These are phyloP conservation scores for Sorex araneus DNA, from an alignment of 2,113 vertebrate species.

Conservation along the genomic window DNA sequence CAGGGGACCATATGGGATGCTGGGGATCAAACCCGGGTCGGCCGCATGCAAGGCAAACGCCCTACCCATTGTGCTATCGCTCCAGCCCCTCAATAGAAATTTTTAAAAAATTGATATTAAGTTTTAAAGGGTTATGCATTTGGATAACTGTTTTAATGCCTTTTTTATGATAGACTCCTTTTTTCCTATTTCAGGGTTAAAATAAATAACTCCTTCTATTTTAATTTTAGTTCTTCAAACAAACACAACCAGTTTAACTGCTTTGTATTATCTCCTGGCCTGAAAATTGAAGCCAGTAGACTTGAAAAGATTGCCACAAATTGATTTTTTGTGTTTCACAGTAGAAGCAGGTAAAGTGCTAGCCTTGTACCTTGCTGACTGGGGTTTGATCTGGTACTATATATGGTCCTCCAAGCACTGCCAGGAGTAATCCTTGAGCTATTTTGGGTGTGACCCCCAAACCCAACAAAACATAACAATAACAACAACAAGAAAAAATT, in stretches of 20 bases:
- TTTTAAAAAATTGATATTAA: slow-evolving; percentile 20
- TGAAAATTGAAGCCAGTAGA: slow-evolving; percentile 65
- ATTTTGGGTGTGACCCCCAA: no score
- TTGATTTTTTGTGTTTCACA: slow-evolving; percentile 67
- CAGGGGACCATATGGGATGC: no score
- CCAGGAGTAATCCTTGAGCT: no score
- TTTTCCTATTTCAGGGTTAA: slow-evolving; percentile 66
- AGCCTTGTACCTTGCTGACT: no score
- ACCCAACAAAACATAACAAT: no score
- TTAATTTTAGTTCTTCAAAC: slow-evolving; percentile 75
- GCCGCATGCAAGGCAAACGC: no score
- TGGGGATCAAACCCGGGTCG: no score
- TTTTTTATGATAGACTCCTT: slow-evolving; percentile 26
- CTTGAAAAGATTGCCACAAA: slow-evolving; percentile 40
- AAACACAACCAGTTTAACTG: slow-evolving; percentile 73
- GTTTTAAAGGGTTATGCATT: slow-evolving; percentile 32
- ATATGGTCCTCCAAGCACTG: no score
- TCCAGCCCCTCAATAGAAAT: no score
- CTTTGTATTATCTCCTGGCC: slow-evolving; percentile 72
- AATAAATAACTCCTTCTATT: slow-evolving; percentile 66
- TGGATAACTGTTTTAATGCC: slow-evolving; percentile 50
- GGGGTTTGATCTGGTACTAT: no score
- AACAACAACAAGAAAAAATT: no score
- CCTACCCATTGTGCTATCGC: no score
- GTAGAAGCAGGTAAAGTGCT: background rate